Percentiles rank a stretch among this genome's conserved stretches.
phyloP scores from a whole-genome alignment of 1,140 invertebrate genomes.

The Pissodes strobi region DNA sequence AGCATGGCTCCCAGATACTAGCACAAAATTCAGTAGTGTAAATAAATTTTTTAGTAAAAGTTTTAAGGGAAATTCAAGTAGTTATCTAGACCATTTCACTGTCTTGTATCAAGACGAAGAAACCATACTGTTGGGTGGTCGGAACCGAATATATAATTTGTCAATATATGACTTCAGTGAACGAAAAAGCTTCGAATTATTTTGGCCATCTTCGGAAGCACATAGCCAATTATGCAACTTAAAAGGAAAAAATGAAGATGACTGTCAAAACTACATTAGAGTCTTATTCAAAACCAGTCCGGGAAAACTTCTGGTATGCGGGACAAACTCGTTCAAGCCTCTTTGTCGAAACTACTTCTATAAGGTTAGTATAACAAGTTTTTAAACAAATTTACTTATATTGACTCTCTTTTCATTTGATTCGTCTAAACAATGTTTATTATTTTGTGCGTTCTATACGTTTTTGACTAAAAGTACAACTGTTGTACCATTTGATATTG shows the following conservation, averaged over 20 bases:
- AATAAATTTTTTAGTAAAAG: slow-evolving; percentile 48
- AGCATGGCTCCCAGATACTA: slow-evolving; percentile 52
- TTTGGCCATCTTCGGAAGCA: slow-evolving; percentile 81
- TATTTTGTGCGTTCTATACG: no score
- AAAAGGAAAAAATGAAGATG: slow-evolving; percentile 86
- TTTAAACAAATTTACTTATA: slow-evolving; percentile 28
- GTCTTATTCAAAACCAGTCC: slow-evolving; percentile 76
- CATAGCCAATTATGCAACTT: slow-evolving; percentile 83
- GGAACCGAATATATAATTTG: slow-evolving; percentile 81
- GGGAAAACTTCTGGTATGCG: slow-evolving; percentile 85
- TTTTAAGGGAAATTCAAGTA: slow-evolving; percentile 48
- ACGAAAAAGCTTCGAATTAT: slow-evolving; percentile 60
- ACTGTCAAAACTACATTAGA: slow-evolving; percentile 96
- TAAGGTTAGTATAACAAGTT: slow-evolving; percentile 61
- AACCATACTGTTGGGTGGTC: slow-evolving; percentile 60
- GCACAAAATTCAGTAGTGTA: slow-evolving; percentile 49
- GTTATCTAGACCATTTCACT: slow-evolving; percentile 58
- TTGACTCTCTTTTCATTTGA: slow-evolving; percentile 18
- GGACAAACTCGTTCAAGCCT: slow-evolving; percentile 96
- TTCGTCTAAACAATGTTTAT: slow-evolving; percentile 9
- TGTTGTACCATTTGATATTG: no score
- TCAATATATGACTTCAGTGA: slow-evolving; percentile 73
- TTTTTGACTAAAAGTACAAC: no score
- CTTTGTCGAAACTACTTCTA: slow-evolving; percentile 79
- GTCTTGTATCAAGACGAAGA: slow-evolving; percentile 60